Conservation (phyloP, 2,888 invertebrate genomes). For the Stramonita haemastoma region DNA sequence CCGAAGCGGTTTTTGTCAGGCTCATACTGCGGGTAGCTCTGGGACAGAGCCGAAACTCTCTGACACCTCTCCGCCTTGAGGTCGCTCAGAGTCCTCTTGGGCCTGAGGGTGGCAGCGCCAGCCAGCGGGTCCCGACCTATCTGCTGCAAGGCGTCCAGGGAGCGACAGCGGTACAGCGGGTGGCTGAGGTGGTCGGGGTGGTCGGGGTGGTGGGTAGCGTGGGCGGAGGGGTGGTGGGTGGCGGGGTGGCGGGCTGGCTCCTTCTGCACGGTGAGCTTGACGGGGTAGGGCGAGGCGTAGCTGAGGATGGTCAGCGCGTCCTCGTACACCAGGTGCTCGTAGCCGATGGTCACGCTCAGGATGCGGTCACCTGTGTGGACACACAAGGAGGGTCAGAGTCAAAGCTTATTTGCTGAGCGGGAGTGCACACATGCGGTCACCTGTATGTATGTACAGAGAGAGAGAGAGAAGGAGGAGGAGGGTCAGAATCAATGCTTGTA, state of each 20-base stretch:
- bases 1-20: neutral
- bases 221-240: neutral
- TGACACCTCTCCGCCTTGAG: slow-evolving; percentile 55
- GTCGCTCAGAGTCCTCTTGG: slow-evolving; percentile 65
- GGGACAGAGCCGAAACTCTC: slow-evolving; percentile 17
- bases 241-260: slow-evolving; percentile 67
- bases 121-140: slow-evolving; percentile 76
- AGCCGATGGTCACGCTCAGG: slow-evolving; percentile 90
- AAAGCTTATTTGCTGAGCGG: neutral
- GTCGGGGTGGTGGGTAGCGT: neutral
- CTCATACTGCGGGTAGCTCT: neutral
- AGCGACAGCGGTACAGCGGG: slow-evolving; percentile 87
- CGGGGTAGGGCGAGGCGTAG: slow-evolving; percentile 90
- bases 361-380: slow-evolving; percentile 89
- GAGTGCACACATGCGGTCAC: slow-evolving; percentile 5
- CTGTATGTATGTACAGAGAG: neutral
- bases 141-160: slow-evolving; percentile 86
- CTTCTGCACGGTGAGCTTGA: slow-evolving; percentile 85
- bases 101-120: too few relatives aligned
- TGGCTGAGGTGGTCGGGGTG: slow-evolving; percentile 82
- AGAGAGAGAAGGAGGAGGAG: neutral
- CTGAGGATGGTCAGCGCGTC: slow-evolving; percentile 93
- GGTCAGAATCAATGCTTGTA: neutral
- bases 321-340: slow-evolving; percentile 91
- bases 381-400: slow-evolving; percentile 43